phyloP scores from a whole-genome alignment of 2,888 invertebrate genomes.

The Leptopterna dolabrata region DNA sequence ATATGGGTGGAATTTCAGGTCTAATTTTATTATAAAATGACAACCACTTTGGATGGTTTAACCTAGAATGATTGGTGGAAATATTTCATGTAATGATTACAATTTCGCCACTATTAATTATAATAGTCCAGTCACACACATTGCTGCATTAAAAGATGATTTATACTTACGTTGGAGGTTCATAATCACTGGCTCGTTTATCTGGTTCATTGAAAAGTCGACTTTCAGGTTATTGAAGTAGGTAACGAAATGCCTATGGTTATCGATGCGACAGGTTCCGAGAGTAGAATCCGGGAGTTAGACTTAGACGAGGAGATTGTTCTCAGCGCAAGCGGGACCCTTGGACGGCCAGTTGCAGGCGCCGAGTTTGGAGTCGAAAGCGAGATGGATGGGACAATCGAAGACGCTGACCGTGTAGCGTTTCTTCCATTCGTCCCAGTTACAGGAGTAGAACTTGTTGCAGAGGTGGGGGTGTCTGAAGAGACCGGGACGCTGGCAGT shows the following conservation, averaged over 20 bases:
- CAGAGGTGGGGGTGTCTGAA: conserved; percentile 80
- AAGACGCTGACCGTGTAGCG: conserved; percentile 80
- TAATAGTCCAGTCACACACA: no score
- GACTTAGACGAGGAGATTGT: conserved; percentile 75
- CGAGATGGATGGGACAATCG: conserved; percentile 82
- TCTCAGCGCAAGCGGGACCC: conserved; percentile 80
- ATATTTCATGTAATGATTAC: no score
- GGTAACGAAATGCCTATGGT: neutral
- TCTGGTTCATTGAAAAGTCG: neutral
- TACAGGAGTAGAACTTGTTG: conserved; percentile 85
- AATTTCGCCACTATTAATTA: no score
- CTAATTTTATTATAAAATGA: no score
- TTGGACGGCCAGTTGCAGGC: conserved; percentile 87
- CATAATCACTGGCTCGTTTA: no score
- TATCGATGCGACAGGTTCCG: neutral
- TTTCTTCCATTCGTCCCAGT: conserved; percentile 83
- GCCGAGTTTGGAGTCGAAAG: conserved; percentile 79
- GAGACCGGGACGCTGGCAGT: conserved; percentile 70
- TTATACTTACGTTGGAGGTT: no score
- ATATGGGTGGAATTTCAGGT: no score
- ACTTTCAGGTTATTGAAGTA: neutral
- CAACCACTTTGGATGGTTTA: no score
- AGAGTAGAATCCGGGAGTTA: neutral
- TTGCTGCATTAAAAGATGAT: no score
- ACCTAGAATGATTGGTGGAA: no score